Conservation (phyloP, 2,888 invertebrate species). For the Charanyca ferruginea region DNA sequence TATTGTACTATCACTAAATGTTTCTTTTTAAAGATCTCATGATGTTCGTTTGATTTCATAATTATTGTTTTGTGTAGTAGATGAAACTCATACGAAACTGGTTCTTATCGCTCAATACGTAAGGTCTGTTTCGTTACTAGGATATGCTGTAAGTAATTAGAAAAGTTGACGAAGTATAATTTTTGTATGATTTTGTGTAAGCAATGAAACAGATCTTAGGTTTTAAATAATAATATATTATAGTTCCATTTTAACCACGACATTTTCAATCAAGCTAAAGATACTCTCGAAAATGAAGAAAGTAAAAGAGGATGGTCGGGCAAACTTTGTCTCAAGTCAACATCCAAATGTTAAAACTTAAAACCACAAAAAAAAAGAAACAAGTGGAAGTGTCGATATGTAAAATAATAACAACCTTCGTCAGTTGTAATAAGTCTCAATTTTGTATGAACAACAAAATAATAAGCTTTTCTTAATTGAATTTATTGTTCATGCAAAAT, state of each 20-base stretch:
- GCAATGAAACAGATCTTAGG: constrained; percentile 57
- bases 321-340: neutral
- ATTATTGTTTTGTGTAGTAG: constrained; percentile 63
- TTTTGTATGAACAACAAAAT: too few relatives aligned
- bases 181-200: constrained; percentile 52
- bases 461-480: too few relatives aligned
- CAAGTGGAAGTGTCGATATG: too few relatives aligned
- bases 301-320: neutral
- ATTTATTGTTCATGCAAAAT: too few relatives aligned
- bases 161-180: constrained; percentile 22
- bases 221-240: constrained; percentile 42
- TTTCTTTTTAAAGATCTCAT: constrained; percentile 61
- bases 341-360: neutral
- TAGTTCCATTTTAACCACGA: constrained; percentile 29
- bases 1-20: constrained; percentile 62
- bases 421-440: too few relatives aligned
- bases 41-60: constrained; percentile 48
- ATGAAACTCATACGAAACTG: constrained; percentile 51
- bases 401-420: too few relatives aligned
- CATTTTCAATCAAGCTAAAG: constrained; percentile 9
- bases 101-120: constrained; percentile 53
- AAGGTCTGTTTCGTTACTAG: constrained; percentile 61
- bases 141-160: constrained; percentile 59
- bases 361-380: too few relatives aligned
- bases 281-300: neutral